Percentiles rank a stretch among this genome's conserved stretches.
These are phyloP conservation scores for Entomyzon cyanotis DNA, from an alignment of 2,113 vertebrate genomes.

Conservation along the genomic window DNA sequence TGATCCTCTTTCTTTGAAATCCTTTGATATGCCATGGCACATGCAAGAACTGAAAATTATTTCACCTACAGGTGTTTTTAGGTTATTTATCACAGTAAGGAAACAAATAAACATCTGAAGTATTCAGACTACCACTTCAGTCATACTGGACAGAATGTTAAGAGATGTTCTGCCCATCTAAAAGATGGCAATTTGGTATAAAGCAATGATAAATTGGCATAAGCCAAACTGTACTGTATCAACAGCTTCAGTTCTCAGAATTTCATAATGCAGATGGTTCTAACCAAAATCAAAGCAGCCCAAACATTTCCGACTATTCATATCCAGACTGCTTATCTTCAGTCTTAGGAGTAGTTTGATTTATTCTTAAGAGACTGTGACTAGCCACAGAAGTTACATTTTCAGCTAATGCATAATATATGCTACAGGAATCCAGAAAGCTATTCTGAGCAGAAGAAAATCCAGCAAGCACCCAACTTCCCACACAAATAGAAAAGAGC, in stretches of 20 bases:
- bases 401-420: conserved; percentile 55
- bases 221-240: background rate
- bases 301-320: background rate
- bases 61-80: background rate
- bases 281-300: background rate
- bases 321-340: background rate
- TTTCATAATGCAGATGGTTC: background rate
- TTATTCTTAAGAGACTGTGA: background rate
- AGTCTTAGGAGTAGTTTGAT: background rate
- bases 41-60: background rate
- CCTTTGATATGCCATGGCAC: background rate
- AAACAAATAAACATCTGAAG: fast-evolving
- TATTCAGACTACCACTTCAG: background rate
- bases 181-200: background rate
- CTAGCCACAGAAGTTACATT: conserved; percentile 5
- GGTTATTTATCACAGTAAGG: background rate
- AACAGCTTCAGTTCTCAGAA: background rate
- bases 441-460: conserved; percentile 48
- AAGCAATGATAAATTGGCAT: background rate
- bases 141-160: background rate
- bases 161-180: background rate
- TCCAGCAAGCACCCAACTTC: conserved; percentile 21
- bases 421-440: conserved; percentile 26
- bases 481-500: conserved; percentile 30
- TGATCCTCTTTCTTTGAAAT: background rate